Base-by-base conservation (phyloP, 2,888 invertebrate species). In the Pegoplata infirma region DNA sequence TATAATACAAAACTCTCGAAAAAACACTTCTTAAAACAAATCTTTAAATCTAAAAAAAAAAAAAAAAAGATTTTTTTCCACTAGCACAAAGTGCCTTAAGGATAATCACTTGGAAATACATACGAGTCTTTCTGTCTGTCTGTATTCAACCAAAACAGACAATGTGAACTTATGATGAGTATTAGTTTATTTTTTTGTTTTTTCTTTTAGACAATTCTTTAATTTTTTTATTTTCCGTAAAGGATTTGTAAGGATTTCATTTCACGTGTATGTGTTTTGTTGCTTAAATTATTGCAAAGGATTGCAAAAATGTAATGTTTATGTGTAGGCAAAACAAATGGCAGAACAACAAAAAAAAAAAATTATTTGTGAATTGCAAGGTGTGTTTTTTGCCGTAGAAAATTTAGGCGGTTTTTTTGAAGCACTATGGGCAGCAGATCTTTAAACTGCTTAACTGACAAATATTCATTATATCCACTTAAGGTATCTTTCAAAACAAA, bases 91-190 rank as follows among this genome's bases (percentile, higher is more conserved):
- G 64, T 73, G 72, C 64, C 72, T 73, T 64, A 73, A 73, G 72
- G 72, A 73, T 73, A 73, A 73, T 73, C 72, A 64, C 72, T 58
- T 73, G 19, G 58, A 64, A 64, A 64, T 69, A 72, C 46, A 61
- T 61, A n/a, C n/a, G n/a, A n/a, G n/a, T n/a, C n/a, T n/a, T n/a
- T n/a, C n/a, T n/a, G n/a, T n/a, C n/a, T n/a, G n/a, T 61, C 23
- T 46, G 17, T 7, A 36, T 21, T 21, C 6, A 51, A 10, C 32
- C 23, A 49, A 14, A 72, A 46, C 44, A 53, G 8, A 14, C 14
- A n/a, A 67, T 56, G 16, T 47, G 14, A 47, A 49, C 59, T 59
- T 69, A 51, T 59, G 69, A 44, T 44, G 49, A 59, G 47, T 23
- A 69, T 40, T 40, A 53, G 25, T 16, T 61, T 32, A 49, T 19